Evolutionary conservation across 2,888 invertebrate species (phyloP).

Genomic region (Eurytoma californica): DNA sequence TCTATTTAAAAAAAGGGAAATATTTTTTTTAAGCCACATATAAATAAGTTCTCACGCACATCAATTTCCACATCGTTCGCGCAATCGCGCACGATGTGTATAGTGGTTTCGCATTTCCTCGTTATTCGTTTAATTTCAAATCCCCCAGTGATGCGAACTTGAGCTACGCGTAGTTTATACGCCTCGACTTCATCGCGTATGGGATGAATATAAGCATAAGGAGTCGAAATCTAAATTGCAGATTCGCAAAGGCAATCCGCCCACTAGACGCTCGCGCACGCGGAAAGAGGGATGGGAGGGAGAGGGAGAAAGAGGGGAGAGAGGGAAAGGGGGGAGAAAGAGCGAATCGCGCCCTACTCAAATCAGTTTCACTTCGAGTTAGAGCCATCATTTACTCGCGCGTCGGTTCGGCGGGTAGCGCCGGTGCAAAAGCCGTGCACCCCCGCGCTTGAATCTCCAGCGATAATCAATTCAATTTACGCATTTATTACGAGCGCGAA

Average conservation of each 20-base stretch:
- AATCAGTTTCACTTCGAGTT: slow-evolving; percentile 68
- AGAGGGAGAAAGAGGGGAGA: background rate
- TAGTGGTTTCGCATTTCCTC: slow-evolving; percentile 63
- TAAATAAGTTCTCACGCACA: too few relatives aligned
- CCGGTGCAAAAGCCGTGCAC: slow-evolving; percentile 4
- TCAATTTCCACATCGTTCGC: too few relatives aligned
- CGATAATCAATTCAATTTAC: slow-evolving; percentile 69
- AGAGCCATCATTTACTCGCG: slow-evolving; percentile 63
- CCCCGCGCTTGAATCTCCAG: slow-evolving; percentile 36
- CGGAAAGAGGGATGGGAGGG: background rate
- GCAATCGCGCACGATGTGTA: slow-evolving; percentile 30
- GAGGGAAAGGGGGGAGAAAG: background rate
- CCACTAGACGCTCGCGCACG: slow-evolving; percentile 50
- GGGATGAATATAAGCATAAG: slow-evolving; percentile 64
- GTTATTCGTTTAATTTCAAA: slow-evolving; percentile 65
- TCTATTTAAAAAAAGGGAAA: too few relatives aligned
- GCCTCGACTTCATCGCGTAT: slow-evolving; percentile 8
- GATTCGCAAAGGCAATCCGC: slow-evolving; percentile 60
- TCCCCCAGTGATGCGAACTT: slow-evolving; percentile 49
- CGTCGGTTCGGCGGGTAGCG: slow-evolving; percentile 26
- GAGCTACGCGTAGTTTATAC: background rate
- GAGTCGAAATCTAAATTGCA: slow-evolving; percentile 70
- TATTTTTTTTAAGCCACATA: too few relatives aligned
- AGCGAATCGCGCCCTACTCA: slow-evolving; percentile 53
- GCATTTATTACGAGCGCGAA: slow-evolving; percentile 63